phyloP scores from a whole-genome alignment of 2,797 vertebrate genomes.

The Craterocephalus amniculus region DNA sequence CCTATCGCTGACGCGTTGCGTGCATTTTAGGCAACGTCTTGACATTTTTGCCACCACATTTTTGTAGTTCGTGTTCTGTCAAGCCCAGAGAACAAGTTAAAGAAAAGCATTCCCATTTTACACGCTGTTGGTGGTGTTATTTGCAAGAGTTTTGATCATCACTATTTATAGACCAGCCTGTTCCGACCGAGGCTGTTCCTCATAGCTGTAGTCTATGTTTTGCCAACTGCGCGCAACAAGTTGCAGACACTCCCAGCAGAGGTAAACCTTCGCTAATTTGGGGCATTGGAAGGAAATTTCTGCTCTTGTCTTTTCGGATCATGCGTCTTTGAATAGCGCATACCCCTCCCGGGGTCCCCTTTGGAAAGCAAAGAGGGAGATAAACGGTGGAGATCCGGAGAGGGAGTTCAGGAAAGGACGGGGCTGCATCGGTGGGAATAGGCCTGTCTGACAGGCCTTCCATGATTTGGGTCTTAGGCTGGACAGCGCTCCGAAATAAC shows the following conservation, averaged over 20 bases:
- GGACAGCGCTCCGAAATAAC: conserved; percentile 57
- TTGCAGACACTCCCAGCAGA: conserved; percentile 76
- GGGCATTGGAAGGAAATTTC: conserved; percentile 58
- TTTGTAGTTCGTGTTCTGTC: conserved; percentile 5
- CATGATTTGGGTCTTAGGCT: conserved; percentile 57
- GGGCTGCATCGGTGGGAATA: conserved; percentile 83
- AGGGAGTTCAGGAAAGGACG: conserved; percentile 87
- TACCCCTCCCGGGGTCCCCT: conserved; percentile 57
- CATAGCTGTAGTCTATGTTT: conserved; percentile 63
- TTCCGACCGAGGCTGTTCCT: conserved; percentile 69
- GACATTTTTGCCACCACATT: conserved; percentile 28
- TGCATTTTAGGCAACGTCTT: conserved; percentile 36
- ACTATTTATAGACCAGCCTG: conserved; percentile 80
- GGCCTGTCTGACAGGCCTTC: conserved; percentile 80
- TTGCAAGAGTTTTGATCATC: conserved; percentile 76
- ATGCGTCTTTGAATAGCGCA: conserved; percentile 55
- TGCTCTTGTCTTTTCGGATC: conserved; percentile 57
- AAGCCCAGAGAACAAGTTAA: conserved; percentile 9
- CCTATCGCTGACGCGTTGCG: conserved; percentile 56
- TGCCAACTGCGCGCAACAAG: conserved; percentile 81
- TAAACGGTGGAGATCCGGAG: conserved; percentile 78
- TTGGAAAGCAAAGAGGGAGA: conserved; percentile 68
- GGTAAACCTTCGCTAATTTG: conserved; percentile 54
- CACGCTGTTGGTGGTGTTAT: conserved; percentile 59
- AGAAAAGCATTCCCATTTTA: conserved; percentile 21